phyloP scores from a whole-genome alignment of 2,113 vertebrate genomes.

The Myocastor coypus region DNA sequence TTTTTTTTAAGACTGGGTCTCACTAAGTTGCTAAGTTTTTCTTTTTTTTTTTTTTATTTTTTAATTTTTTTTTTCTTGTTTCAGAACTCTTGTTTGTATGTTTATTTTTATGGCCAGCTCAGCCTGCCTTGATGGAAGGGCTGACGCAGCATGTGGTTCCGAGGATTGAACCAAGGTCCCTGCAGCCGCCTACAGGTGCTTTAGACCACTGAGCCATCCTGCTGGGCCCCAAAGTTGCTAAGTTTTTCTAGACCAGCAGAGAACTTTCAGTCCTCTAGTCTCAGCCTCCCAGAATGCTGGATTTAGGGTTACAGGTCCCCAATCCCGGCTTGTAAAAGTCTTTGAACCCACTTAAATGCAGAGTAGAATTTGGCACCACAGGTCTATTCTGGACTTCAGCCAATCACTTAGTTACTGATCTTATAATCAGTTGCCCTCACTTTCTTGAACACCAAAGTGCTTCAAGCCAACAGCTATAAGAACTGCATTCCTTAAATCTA shows the following conservation, averaged over 20 bases:
- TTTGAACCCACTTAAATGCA: slow-evolving; percentile 1
- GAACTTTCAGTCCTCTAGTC: not conserved
- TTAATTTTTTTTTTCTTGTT: no score
- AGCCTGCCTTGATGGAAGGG: no score
- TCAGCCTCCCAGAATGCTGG: not conserved
- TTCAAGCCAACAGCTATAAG: not conserved
- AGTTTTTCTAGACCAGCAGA: not conserved
- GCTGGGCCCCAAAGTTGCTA: not conserved
- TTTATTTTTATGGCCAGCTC: no score
- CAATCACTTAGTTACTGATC: slow-evolving; percentile 65
- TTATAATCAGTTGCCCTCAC: slow-evolving; percentile 57
- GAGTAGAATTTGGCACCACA: slow-evolving; percentile 11
- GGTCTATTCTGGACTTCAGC: slow-evolving; percentile 33
- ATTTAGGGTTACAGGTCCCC: not conserved
- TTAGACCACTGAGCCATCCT: no score
- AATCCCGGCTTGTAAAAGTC: not conserved
- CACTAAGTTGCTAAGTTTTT: not conserved
- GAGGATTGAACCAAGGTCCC: no score
- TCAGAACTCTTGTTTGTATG: no score
- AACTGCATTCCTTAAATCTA: not conserved
- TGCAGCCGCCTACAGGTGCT: no score
- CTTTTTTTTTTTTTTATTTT: no score
- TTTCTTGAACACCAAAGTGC: slow-evolving; percentile 23
- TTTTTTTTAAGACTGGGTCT: not conserved
- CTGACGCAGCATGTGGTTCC: no score